These are phyloP conservation scores for Cinclus mexicanus DNA, from an alignment of 2,113 vertebrate species.

Conservation along the genomic window DNA sequence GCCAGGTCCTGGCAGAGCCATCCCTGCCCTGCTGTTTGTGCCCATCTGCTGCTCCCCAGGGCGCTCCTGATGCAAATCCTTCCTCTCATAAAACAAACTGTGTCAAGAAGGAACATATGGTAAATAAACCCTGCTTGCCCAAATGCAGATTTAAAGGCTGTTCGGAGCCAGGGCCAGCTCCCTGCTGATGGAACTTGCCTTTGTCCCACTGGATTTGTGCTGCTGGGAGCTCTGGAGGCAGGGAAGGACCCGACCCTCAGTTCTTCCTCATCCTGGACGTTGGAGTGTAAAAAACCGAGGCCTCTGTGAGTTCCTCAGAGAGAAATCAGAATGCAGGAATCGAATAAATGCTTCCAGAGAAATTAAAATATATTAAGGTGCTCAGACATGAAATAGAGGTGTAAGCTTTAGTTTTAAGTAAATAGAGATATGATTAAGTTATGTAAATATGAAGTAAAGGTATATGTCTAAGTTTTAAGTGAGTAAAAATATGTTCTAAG, in stretches of 20 bases:
- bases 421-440: no score
- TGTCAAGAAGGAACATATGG: background rate
- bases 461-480: no score
- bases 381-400: no score
- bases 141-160: background rate
- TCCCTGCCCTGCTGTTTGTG: background rate
- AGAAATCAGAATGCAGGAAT: no score
- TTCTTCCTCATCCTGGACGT: rapidly evolving
- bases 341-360: no score
- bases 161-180: background rate
- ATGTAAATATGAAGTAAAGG: no score
- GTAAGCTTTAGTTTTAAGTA: no score
- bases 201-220: background rate
- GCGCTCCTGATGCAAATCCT: background rate
- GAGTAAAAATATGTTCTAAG: no score
- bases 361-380: no score
- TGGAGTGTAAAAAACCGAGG: no score
- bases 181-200: background rate
- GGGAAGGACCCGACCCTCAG: rapidly evolving
- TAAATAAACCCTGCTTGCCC: background rate
- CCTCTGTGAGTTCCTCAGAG: no score
- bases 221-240: background rate
- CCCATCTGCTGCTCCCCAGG: background rate
- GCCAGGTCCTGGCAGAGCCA: no score
- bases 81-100: background rate